phyloP scores from a whole-genome alignment of 2,888 invertebrate species.

The Schizotus pectinicornis region DNA sequence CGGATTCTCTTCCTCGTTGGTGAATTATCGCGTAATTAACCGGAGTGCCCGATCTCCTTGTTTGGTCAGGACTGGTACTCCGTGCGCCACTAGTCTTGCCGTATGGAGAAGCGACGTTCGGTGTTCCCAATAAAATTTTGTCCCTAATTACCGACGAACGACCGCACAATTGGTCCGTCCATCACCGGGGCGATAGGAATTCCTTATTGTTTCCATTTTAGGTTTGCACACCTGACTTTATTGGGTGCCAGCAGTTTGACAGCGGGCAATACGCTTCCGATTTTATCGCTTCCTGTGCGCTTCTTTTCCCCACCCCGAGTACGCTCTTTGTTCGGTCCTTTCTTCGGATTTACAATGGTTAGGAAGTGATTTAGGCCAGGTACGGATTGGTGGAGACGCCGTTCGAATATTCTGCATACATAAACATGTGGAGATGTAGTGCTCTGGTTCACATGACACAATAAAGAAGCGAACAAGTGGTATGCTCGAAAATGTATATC shows the following conservation, averaged over 20 bases:
- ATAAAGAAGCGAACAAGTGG: not conserved
- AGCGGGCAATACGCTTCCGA: constrained; percentile 14
- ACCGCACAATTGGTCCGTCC: constrained; percentile 15
- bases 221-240: constrained; percentile 26
- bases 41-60: constrained; percentile 40
- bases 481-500: constrained; percentile 15
- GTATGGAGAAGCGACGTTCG: constrained; percentile 41
- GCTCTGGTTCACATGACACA: constrained; percentile 17
- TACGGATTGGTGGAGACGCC: too few relatives aligned
- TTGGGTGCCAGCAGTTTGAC: constrained; percentile 25
- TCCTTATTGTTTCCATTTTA: constrained; percentile 27
- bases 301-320: too few relatives aligned
- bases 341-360: too few relatives aligned
- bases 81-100: constrained; percentile 51
- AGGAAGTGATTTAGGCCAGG: too few relatives aligned
- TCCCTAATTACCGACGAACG: constrained; percentile 15
- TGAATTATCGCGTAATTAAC: constrained; percentile 37
- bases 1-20: constrained; percentile 16
- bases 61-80: constrained; percentile 50
- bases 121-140: constrained; percentile 25
- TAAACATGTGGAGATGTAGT: not conserved
- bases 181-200: constrained; percentile 18
- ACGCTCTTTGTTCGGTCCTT: too few relatives aligned
- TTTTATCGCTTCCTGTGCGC: constrained; percentile 23
- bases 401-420: too few relatives aligned